Conservation (phyloP, 2,888 invertebrate species). For the Aelia acuminata region DNA sequence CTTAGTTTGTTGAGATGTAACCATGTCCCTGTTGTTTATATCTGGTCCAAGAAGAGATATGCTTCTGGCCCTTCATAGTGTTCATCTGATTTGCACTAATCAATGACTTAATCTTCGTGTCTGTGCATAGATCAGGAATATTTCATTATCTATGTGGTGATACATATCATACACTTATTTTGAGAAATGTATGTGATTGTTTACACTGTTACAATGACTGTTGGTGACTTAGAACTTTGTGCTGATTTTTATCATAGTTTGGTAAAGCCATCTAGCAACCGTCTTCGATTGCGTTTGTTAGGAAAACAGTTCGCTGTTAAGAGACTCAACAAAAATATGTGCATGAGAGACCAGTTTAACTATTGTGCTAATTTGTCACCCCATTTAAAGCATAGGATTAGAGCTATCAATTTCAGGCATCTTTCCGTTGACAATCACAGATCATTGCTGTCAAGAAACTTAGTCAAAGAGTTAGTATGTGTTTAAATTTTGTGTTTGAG, state of each 20-base stretch:
- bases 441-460: constrained; percentile 7
- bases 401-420: constrained; percentile 48
- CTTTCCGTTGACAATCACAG: not conserved
- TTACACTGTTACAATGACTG: constrained; percentile 71
- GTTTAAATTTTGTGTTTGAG: not conserved
- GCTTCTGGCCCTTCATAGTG: constrained; percentile 65
- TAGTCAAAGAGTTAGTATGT: constrained; percentile 47
- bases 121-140: constrained; percentile 27
- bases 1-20: constrained; percentile 56
- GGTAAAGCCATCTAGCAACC: constrained; percentile 68
- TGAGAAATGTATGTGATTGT: constrained; percentile 68
- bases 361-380: constrained; percentile 31
- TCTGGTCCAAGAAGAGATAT: constrained; percentile 63
- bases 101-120: constrained; percentile 34
- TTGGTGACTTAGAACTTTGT: constrained; percentile 70
- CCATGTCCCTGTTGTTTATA: constrained; percentile 42
- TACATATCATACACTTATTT: not conserved
- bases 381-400: constrained; percentile 41
- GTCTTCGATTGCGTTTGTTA: constrained; percentile 63
- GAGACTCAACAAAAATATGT: constrained; percentile 56
- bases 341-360: constrained; percentile 44
- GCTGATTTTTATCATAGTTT: constrained; percentile 71
- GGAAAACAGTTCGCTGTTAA: constrained; percentile 66
- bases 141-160: not conserved
- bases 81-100: constrained; percentile 49